phyloP scores from a whole-genome alignment of 2,797 vertebrate genomes.

The Enoplosus armatus region DNA sequence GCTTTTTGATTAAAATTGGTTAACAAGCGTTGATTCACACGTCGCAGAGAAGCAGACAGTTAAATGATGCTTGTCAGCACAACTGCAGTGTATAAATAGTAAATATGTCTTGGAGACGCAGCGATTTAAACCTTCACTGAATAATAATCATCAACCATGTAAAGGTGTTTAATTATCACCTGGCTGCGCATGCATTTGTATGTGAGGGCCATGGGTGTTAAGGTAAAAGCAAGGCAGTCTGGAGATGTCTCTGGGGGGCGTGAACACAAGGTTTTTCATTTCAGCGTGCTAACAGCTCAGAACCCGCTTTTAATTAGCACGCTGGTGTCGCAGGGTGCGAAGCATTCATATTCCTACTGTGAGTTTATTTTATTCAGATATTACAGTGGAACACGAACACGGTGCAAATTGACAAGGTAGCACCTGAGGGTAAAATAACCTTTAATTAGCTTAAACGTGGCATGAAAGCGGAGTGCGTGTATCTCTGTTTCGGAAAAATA shows the following conservation, averaged over 20 bases:
- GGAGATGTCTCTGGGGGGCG: slow-evolving; percentile 2
- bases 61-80: background rate
- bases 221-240: slow-evolving; percentile 7
- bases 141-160: slow-evolving; percentile 9
- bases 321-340: background rate
- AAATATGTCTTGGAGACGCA: too few species aligned
- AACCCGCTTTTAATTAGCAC: slow-evolving; percentile 25
- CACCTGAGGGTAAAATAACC: slow-evolving; percentile 5
- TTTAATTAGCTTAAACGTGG: background rate
- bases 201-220: background rate
- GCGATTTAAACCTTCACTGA: background rate
- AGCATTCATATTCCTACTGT: background rate
- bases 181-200: slow-evolving; percentile 4
- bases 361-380: slow-evolving; percentile 15
- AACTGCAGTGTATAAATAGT: background rate
- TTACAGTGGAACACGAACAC: background rate
- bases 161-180: slow-evolving; percentile 64
- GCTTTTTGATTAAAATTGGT: slow-evolving; percentile 15
- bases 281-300: slow-evolving; percentile 7
- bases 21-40: slow-evolving; percentile 8
- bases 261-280: slow-evolving; percentile 25
- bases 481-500: background rate
- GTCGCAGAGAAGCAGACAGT: background rate
- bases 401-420: slow-evolving; percentile 3
- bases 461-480: background rate